Evolutionary conservation across 2,113 vertebrate species (phyloP).

Genomic region (Actenoides lindsayi): DNA sequence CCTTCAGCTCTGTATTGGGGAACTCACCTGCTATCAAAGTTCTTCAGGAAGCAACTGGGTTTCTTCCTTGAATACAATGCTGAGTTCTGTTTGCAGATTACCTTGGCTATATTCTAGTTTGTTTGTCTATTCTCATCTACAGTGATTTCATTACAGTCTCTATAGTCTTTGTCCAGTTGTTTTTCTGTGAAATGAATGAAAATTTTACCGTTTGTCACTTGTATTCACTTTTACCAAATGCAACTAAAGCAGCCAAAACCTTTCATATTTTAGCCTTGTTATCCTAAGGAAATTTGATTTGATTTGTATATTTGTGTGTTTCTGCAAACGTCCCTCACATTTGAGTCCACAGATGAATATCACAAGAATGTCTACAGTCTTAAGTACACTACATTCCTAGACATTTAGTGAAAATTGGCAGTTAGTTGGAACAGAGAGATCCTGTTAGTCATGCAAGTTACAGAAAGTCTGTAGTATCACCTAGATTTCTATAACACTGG

Average conservation of each 20-base stretch:
- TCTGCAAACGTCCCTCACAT: neutral
- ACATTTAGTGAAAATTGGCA: neutral
- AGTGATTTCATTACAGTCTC: neutral
- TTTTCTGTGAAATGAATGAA: neutral
- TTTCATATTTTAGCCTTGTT: neutral
- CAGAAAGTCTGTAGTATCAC: neutral
- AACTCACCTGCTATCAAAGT: neutral
- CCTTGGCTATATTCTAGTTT: neutral
- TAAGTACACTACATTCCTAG: rapidly evolving
- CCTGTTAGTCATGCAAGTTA: too few species aligned
- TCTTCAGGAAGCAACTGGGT: neutral
- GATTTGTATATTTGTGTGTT: neutral
- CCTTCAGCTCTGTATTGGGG: neutral
- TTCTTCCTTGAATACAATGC: neutral
- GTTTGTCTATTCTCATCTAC: neutral
- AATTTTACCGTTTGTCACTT: neutral
- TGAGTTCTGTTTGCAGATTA: neutral
- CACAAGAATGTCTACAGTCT: neutral
- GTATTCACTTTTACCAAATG: neutral
- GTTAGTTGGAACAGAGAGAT: neutral
- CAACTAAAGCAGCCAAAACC: neutral
- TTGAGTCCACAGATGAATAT: neutral
- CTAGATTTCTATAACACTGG: neutral
- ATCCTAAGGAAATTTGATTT: neutral
- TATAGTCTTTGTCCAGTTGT: neutral